Conservation (phyloP, 2,888 invertebrate species). For the Sarcophaga carnaria region DNA sequence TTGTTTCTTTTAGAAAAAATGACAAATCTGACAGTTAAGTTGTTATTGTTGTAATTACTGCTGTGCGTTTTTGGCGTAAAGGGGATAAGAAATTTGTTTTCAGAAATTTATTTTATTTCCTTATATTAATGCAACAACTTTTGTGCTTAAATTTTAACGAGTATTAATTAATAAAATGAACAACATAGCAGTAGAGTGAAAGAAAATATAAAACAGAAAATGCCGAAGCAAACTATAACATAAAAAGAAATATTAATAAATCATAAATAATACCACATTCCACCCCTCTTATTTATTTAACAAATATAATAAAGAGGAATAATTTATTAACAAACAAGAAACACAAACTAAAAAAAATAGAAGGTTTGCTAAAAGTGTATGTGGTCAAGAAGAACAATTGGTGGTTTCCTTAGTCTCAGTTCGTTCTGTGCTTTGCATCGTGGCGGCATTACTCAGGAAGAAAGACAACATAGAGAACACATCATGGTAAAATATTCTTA, state of each 20-base stretch:
- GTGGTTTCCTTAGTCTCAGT: constrained; percentile 77
- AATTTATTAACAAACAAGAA: constrained; percentile 9
- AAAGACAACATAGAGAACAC: constrained; percentile 75
- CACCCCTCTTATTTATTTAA: constrained; percentile 20
- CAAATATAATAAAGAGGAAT: constrained; percentile 13
- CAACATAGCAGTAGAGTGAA: constrained; percentile 1
- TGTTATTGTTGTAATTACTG: constrained; percentile 37
- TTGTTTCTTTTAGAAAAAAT: constrained; percentile 36
- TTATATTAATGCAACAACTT: not conserved
- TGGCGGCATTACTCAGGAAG: constrained; percentile 80
- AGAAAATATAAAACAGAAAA: constrained; percentile 15
- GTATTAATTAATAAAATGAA: not conserved
- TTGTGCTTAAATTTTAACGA: not conserved
- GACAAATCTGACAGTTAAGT: constrained; percentile 43
- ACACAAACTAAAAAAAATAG: constrained; percentile 5
- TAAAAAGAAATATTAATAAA: constrained; percentile 34
- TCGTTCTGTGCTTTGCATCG: constrained; percentile 77
- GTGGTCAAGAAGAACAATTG: constrained; percentile 69
- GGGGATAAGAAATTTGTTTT: constrained; percentile 12
- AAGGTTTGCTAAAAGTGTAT: constrained; percentile 50
- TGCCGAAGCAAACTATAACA: constrained; percentile 21
- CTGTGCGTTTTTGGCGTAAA: constrained; percentile 16
- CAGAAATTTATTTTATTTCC: not conserved
- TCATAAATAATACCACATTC: constrained; percentile 48
- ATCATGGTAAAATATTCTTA: constrained; percentile 76